These are phyloP conservation scores for Entelurus aequoreus DNA, from an alignment of 2,113 vertebrate genomes.

Conservation along the genomic window DNA sequence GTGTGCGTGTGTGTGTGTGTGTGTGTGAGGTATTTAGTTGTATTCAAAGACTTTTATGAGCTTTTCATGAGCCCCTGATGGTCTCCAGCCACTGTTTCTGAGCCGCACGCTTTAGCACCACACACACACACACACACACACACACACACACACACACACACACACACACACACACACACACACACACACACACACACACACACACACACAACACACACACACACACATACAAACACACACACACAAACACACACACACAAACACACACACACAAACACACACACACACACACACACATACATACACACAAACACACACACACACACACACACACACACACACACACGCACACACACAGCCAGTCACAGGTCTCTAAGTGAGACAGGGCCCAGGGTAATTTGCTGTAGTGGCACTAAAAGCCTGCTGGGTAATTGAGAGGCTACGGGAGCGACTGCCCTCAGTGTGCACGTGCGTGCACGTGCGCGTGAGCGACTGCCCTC, in stretches of 20 bases:
- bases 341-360: conserved; percentile 38
- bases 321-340: conserved; percentile 20
- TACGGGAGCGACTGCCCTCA: conserved; percentile 68
- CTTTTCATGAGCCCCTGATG: conserved; percentile 76
- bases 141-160: conserved; percentile 35
- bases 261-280: conserved; percentile 24
- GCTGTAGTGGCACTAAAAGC: conserved; percentile 93
- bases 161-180: conserved; percentile 21
- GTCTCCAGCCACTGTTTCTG: conserved; percentile 72
- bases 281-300: conserved; percentile 39
- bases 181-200: conserved; percentile 34
- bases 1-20: conserved; percentile 40
- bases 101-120: conserved; percentile 58
- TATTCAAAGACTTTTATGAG: conserved; percentile 85
- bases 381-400: conserved; percentile 86
- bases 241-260: conserved; percentile 36
- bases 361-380: conserved; percentile 80
- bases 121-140: conserved; percentile 17
- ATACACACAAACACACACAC: conserved; percentile 27
- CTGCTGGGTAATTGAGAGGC: conserved; percentile 93
- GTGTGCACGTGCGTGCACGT: conserved; percentile 31
- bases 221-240: conserved; percentile 19
- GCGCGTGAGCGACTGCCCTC: conserved; percentile 56
- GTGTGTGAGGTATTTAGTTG: conserved; percentile 70
- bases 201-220: conserved; percentile 34